These are phyloP conservation scores for Pyrrhosoma nymphula DNA, from an alignment of 2,888 invertebrate species.

Conservation along the genomic window DNA sequence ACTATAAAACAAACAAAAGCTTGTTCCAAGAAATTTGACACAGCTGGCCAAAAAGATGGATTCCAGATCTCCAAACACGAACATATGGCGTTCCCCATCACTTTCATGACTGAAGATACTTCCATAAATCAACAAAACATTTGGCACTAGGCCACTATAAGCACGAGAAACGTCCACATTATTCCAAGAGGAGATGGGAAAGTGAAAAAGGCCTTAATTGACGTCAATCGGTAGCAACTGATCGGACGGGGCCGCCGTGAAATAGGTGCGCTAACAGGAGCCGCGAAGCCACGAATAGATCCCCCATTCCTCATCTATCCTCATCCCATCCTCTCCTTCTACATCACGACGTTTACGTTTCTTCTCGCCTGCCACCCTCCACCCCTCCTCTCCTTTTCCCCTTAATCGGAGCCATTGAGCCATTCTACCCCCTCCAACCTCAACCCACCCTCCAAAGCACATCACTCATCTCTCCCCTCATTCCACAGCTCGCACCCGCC, in stretches of 20 bases:
- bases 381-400: background rate
- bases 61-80: background rate
- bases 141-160: background rate
- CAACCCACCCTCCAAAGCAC: background rate
- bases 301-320: constrained; percentile 17
- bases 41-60: background rate
- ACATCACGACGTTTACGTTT: background rate
- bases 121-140: background rate
- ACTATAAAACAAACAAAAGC: background rate
- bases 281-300: constrained; percentile 43
- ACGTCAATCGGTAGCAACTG: constrained; percentile 8
- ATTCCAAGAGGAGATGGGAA: background rate
- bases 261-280: background rate
- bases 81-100: background rate
- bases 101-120: background rate
- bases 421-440: background rate
- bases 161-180: background rate
- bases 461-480: constrained; percentile 48
- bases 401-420: background rate
- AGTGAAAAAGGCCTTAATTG: background rate
- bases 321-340: background rate
- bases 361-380: background rate
- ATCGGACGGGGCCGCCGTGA: background rate
- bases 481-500: background rate
- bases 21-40: background rate